Conservation (phyloP, 2,113 vertebrate species). For the Microcebus ravelobensis region DNA sequence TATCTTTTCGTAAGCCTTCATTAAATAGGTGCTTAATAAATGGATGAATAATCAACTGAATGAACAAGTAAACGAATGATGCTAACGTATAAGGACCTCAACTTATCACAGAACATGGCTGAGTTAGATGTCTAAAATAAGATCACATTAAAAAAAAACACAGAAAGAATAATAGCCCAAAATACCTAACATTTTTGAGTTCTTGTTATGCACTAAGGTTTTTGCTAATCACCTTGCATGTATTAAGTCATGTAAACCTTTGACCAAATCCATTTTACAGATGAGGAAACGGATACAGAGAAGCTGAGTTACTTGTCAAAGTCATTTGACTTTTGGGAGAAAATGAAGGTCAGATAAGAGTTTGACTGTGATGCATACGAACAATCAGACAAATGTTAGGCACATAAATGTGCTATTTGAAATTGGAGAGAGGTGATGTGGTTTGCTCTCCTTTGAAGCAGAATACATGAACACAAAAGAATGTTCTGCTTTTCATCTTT, state of each 20-base stretch:
- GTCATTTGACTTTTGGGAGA: neutral
- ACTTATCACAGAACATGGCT: neutral
- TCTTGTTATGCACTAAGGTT: neutral
- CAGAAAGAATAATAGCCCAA: neutral
- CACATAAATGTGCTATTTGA: neutral
- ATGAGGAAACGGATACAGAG: slow-evolving; percentile 5
- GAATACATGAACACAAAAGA: neutral
- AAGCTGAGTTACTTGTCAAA: neutral
- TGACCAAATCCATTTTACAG: neutral
- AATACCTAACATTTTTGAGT: neutral
- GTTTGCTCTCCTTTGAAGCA: slow-evolving; percentile 27
- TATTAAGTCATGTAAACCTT: neutral
- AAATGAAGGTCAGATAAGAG: neutral
- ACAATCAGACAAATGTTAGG: neutral
- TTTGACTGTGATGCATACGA: neutral
- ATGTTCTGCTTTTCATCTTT: slow-evolving; percentile 53
- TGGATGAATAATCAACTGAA: neutral
- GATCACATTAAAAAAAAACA: neutral
- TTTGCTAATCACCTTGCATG: neutral
- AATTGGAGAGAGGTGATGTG: neutral
- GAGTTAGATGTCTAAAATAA: neutral
- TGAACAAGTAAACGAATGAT: neutral
- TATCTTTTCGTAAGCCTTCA: neutral
- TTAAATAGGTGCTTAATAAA: neutral
- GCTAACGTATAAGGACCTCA: neutral